Percentiles rank a stretch among this genome's conserved stretches.
Evolutionary conservation across 2,113 vertebrate species (phyloP).

Genomic region (Ptilonorhynchus violaceus): DNA sequence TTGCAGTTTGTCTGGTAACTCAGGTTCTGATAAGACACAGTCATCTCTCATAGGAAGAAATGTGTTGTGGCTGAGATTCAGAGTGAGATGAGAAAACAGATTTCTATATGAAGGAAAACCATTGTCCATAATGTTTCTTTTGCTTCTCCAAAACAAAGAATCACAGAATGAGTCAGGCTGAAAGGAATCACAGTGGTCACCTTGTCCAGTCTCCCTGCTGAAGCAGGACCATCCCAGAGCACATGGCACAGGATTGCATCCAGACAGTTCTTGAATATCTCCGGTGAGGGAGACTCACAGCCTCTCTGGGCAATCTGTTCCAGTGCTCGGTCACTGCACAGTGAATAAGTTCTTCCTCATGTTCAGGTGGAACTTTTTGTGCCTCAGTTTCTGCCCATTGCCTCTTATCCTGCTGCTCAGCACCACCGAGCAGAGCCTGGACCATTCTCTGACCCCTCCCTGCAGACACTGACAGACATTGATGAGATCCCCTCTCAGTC

Average conservation of each 20-base stretch:
- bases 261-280: not conserved
- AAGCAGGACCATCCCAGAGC: not conserved
- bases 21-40: not conserved
- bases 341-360: not conserved
- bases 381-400: not conserved
- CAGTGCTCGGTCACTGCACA: not conserved
- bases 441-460: not conserved
- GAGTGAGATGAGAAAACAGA: not conserved
- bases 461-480: not conserved
- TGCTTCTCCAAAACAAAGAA: not conserved
- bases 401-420: fast-evolving
- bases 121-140: not conserved
- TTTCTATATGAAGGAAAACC: not conserved
- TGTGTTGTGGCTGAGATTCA: not conserved
- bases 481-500: not conserved
- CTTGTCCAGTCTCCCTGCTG: fast-evolving
- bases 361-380: not conserved
- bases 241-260: not conserved
- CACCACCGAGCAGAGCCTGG: not conserved
- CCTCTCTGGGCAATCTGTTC: not conserved
- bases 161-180: not conserved
- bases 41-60: not conserved
- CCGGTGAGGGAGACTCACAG: not conserved
- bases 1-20: fast-evolving
- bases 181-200: not conserved